Percentiles rank a stretch among this genome's conserved stretches.
Conservation (phyloP, 1,140 invertebrate genomes). For the Scaptodrosophila lebanonensis region DNA sequence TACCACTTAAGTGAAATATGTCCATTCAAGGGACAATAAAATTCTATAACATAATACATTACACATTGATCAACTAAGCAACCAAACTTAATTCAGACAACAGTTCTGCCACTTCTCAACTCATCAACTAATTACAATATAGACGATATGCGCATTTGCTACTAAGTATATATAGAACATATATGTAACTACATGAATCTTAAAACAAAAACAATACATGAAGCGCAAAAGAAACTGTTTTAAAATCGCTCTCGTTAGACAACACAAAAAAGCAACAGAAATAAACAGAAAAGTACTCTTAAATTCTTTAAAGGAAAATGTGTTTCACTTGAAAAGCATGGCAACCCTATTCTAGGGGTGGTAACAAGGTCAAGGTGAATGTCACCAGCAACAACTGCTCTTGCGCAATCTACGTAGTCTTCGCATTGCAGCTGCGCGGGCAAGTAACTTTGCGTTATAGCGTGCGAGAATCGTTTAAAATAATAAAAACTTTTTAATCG, state of each 20-base stretch:
- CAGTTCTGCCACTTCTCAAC: conserved; percentile 17
- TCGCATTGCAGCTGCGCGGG: no score
- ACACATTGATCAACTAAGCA: conserved; percentile 43
- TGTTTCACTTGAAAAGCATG: conserved; percentile 3
- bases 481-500: no score
- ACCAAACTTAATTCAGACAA: conserved; percentile 25
- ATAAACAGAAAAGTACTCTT: conserved; percentile 59
- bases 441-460: no score
- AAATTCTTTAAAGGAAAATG: conserved; percentile 62
- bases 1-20: conserved; percentile 65
- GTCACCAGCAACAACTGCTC: neutral
- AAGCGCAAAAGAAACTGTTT: conserved; percentile 44
- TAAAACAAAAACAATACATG: conserved; percentile 19
- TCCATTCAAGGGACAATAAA: conserved; percentile 70
- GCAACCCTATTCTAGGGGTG: neutral
- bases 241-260: conserved; percentile 60
- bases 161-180: conserved; percentile 21
- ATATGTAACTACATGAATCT: conserved; percentile 29
- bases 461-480: no score
- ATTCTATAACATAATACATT: conserved; percentile 49
- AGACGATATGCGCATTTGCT: no score
- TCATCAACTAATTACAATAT: conserved; percentile 36
- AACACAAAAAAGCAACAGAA: conserved; percentile 18
- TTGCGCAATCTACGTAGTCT: neutral
- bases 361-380: conserved; percentile 6